These are phyloP conservation scores for Euplagia quadripunctaria DNA, from an alignment of 2,888 invertebrate genomes.

Conservation along the genomic window DNA sequence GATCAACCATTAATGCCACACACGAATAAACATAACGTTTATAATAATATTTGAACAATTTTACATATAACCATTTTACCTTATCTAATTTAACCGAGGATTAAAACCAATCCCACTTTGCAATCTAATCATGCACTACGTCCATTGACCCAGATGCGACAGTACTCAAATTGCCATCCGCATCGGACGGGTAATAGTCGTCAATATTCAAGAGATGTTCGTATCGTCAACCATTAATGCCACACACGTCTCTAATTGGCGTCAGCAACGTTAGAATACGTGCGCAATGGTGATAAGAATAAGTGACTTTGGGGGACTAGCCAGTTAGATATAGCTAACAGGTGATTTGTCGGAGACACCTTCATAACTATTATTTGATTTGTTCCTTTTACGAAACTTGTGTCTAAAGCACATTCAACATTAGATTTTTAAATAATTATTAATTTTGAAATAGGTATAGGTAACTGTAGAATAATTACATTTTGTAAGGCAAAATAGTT, in stretches of 20 bases:
- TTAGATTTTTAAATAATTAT: background rate
- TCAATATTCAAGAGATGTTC: conserved; percentile 61
- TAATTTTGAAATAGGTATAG: background rate
- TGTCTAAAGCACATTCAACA: too few species aligned
- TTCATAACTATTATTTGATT: background rate
- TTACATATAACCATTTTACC: background rate
- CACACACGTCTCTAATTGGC: conserved; percentile 66
- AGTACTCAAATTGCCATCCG: conserved; percentile 41
- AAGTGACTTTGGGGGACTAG: background rate
- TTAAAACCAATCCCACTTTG: conserved; percentile 21
- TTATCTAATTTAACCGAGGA: conserved; percentile 14
- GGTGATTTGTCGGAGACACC: background rate
- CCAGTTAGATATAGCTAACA: background rate
- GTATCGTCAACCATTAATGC: conserved; percentile 55
- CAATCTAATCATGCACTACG: conserved; percentile 44
- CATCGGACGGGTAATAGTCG: conserved; percentile 45
- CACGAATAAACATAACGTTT: background rate
- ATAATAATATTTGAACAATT: background rate
- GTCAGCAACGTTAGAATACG: conserved; percentile 42
- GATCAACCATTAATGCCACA: conserved; percentile 20
- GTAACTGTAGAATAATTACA: background rate
- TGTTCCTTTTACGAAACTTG: too few species aligned
- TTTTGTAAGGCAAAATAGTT: background rate
- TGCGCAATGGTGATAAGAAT: conserved; percentile 27
- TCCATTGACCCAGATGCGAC: conserved; percentile 56